Evolutionary conservation across 2,113 vertebrate genomes (phyloP), one percentile per base, ranked within the genome.

Genomic region (Balaeniceps rex): DNA sequence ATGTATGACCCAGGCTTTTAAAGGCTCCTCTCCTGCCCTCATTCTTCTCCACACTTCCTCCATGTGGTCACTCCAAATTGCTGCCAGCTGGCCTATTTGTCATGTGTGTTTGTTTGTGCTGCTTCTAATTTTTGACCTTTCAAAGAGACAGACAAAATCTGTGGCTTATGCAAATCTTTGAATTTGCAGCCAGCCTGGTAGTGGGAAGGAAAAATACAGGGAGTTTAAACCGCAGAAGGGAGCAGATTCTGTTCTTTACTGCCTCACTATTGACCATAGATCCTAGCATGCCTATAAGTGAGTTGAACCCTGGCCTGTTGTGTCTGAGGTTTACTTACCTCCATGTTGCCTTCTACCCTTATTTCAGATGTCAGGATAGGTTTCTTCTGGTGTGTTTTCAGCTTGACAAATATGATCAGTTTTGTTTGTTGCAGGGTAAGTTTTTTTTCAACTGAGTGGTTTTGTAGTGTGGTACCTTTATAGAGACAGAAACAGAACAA

Each of bases 41-140:
- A 23, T 18, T 94, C 42, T 76, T 94, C 44, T 70, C 76, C 80
- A 58, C 91, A 40, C 49, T 93, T 97, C 90, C 82, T 93, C 91
- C 52, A 29, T 95, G 94, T 95, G 97, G 94, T 90, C 95, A 95
- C 90, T 96, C 80, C 68, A 68, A 24, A 94, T 88, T 88, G 82
- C 78, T 95, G 96, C 96, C 95, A 97, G 95, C 96, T 97, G 97
- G 88, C 90, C 63, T 89, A 0, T 94, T 87, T 33, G 23, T 95
- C 74, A 57, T 38, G 36, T 64, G 60, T 84, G 83, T 72, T 31
- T 93, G 90, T 54, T 36, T 95, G 91, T 87, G 93, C 77, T 91
- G 78, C 88, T 79, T 80, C 84, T 97, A 17, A n/a, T 60, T 54
- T 88, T 31, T 94, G 76, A 88, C 57, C 94, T 93, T 70, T 52